A percentile compares a stretch with the other conserved stretches of the same genome.
Evolutionary conservation across 2,113 vertebrate species (phyloP).

Genomic region (Tautogolabrus adspersus): DNA sequence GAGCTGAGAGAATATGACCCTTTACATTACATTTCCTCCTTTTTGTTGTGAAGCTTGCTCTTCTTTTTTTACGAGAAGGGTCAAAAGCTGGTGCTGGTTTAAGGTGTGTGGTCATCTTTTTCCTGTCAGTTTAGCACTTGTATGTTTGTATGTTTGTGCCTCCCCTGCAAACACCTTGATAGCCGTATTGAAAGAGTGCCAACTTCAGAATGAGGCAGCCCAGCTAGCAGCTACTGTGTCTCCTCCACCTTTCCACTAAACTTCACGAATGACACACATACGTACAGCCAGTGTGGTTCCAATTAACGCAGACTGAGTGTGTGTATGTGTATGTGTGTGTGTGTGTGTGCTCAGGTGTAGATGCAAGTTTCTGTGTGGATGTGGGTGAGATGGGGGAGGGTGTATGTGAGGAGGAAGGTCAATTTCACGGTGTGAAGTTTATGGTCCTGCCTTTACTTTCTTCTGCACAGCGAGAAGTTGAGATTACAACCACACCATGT

Average conservation of each 20-base stretch:
- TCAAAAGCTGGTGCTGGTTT: not conserved
- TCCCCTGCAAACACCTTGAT: conserved; percentile 14
- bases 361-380: not conserved
- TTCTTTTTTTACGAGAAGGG: too few relatives aligned
- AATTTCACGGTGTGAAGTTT: conserved; percentile 73
- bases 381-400: conserved; percentile 20
- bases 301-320: conserved; percentile 61
- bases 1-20: too few relatives aligned
- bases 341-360: conserved; percentile 23
- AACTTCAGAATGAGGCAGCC: conserved; percentile 82
- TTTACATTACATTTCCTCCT: too few relatives aligned
- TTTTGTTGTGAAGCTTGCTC: too few relatives aligned
- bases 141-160: not conserved
- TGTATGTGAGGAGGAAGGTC: conserved; percentile 21
- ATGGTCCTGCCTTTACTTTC: conserved; percentile 64
- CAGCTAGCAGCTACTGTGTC: not conserved
- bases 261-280: conserved; percentile 43
- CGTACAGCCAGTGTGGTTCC: conserved; percentile 64
- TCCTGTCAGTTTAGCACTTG: not conserved
- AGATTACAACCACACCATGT: conserved; percentile 23
- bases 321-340: conserved; percentile 27
- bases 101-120: not conserved
- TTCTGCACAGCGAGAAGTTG: conserved; percentile 49
- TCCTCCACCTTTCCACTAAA: not conserved
- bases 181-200: conserved; percentile 83